Conservation (phyloP, 30 jellyfish, hydroid and myxozoan genomes). For the Aurelia sp. region DNA sequence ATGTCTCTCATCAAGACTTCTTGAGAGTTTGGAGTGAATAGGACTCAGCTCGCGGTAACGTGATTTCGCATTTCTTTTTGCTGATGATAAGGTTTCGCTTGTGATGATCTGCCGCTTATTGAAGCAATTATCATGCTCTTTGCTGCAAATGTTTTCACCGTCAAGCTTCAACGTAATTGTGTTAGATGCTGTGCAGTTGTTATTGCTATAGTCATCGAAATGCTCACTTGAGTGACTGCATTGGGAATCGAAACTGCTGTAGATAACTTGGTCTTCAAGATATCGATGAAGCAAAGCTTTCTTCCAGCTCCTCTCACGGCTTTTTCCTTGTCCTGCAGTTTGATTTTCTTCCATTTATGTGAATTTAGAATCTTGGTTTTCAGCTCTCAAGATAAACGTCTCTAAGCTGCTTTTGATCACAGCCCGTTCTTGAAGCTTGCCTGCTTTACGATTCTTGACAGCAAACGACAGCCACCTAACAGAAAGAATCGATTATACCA, state of each 20-base stretch:
- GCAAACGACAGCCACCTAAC: too few relatives aligned
- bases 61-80: too few relatives aligned
- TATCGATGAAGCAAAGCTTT: constrained; percentile 38
- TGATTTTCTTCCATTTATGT: background rate
- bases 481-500: too few relatives aligned
- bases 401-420: background rate
- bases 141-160: too few relatives aligned
- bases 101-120: too few relatives aligned
- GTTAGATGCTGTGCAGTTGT: too few relatives aligned
- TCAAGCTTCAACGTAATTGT: too few relatives aligned
- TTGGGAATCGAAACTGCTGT: background rate
- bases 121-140: too few relatives aligned
- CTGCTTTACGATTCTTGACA: too few relatives aligned
- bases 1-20: constrained; percentile 38
- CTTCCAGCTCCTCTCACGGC: constrained; percentile 25
- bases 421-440: too few relatives aligned
- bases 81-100: too few relatives aligned
- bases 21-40: constrained; percentile 11
- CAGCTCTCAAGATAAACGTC: background rate
- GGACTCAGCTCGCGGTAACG: background rate
- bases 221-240: background rate
- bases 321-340: background rate
- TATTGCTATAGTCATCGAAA: background rate
- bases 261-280: constrained; percentile 45
- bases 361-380: background rate